Percentiles rank a stretch among this genome's conserved stretches.
phyloP scores from a whole-genome alignment of 2,888 invertebrate genomes.

The Spodoptera littoralis region DNA sequence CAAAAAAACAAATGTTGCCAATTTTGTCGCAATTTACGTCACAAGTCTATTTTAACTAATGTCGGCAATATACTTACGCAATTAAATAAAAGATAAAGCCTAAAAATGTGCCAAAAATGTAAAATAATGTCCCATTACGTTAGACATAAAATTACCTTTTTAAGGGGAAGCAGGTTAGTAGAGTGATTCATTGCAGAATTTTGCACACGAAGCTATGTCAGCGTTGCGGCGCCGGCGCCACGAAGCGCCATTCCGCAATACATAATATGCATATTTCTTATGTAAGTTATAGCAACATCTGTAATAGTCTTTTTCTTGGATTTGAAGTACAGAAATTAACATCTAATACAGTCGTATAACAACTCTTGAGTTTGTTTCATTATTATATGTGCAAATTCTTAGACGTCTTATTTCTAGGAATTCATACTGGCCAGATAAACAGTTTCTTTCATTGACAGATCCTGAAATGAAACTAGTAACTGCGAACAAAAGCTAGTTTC shows the following conservation, averaged over 20 bases:
- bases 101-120: conserved; percentile 7
- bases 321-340: not conserved
- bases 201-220: conserved; percentile 5
- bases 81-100: not conserved
- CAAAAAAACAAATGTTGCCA: too few species aligned
- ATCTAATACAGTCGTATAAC: not conserved
- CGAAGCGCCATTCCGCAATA: not conserved
- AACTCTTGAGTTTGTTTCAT: too few species aligned
- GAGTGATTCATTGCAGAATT: conserved; percentile 23
- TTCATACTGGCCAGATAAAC: too few species aligned
- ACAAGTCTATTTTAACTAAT: too few species aligned
- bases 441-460: too few species aligned
- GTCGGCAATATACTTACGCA: too few species aligned
- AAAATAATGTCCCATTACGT: conserved; percentile 8
- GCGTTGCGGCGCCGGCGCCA: too few species aligned
- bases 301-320: not conserved
- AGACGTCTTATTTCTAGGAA: too few species aligned
- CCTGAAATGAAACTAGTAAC: too few species aligned
- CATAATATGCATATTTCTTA: conserved; percentile 1
- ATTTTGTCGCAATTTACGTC: too few species aligned
- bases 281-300: conserved; percentile 1
- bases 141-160: not conserved
- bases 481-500: too few species aligned
- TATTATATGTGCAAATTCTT: too few species aligned
- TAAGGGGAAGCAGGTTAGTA: not conserved